These are phyloP conservation scores for Trematomus bernacchii DNA, from an alignment of 2,797 vertebrate genomes.

Conservation along the genomic window DNA sequence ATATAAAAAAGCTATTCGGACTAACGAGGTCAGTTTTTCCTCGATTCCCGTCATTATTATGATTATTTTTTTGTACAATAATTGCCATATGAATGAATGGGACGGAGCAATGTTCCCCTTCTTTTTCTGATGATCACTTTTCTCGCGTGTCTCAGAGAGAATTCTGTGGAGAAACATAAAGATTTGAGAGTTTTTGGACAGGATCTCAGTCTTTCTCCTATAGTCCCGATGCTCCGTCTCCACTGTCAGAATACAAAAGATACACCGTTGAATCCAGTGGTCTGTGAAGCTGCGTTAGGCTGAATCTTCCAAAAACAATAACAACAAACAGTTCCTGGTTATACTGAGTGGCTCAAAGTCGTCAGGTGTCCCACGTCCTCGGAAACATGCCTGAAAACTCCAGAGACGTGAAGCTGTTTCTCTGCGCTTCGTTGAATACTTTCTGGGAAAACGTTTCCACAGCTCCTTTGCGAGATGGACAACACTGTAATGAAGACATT, in stretches of 20 bases:
- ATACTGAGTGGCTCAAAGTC: constrained; percentile 5
- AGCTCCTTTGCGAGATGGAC: constrained; percentile 21
- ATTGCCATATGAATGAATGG: constrained; percentile 77
- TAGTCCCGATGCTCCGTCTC: constrained; percentile 45
- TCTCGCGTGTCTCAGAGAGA: constrained; percentile 7
- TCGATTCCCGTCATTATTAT: constrained; percentile 73
- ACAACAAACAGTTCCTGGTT: neutral
- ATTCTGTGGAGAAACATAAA: constrained; percentile 32
- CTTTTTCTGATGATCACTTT: constrained; percentile 30
- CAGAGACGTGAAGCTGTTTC: neutral
- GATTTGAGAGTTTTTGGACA: constrained; percentile 49
- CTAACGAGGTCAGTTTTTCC: constrained; percentile 81
- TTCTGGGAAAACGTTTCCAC: constrained; percentile 24
- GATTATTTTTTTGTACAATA: constrained; percentile 82
- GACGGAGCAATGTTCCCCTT: constrained; percentile 39
- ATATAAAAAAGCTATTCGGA: constrained; percentile 87
- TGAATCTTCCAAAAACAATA: neutral
- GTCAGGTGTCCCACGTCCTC: constrained; percentile 9
- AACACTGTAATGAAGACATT: constrained; percentile 5
- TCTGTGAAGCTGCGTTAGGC: neutral
- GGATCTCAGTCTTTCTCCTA: constrained; percentile 65
- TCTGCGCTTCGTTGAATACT: constrained; percentile 34
- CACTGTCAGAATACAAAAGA: constrained; percentile 60
- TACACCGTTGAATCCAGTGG: constrained; percentile 56
- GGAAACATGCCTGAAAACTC: neutral